A percentile compares a stretch with the other conserved stretches of the same genome.
Conservation (phyloP, 2,888 invertebrate species). For the Eupithecia subfuscata region DNA sequence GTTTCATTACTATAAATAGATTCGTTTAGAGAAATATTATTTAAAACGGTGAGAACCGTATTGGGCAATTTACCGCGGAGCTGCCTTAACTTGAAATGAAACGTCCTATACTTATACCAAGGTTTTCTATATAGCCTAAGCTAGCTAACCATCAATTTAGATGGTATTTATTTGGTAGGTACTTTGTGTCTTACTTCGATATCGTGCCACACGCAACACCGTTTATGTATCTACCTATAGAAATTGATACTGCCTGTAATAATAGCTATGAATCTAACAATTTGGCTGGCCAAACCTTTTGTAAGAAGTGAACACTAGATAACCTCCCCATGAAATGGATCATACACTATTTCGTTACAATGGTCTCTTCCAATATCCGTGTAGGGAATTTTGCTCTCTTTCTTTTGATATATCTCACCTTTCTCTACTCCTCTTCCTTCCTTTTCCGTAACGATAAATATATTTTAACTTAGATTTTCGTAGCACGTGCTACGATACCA, state of each 20-base stretch:
- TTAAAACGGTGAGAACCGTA: too few species aligned
- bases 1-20: too few species aligned
- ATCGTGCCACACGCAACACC: constrained; percentile 31
- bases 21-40: too few species aligned
- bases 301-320: not conserved
- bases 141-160: not conserved
- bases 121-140: not conserved
- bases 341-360: not conserved
- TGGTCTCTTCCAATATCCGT: not conserved
- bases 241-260: not conserved
- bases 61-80: too few species aligned
- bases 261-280: constrained; percentile 2
- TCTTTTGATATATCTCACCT: too few species aligned
- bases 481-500: not conserved
- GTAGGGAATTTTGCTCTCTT: too few species aligned
- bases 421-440: not conserved
- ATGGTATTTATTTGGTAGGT: not conserved
- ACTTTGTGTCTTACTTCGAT: constrained; percentile 21
- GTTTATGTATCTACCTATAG: constrained; percentile 5
- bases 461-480: not conserved
- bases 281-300: not conserved
- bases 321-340: not conserved
- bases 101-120: not conserved
- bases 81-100: too few species aligned
- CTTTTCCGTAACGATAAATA: not conserved